phyloP scores from a whole-genome alignment of 2,888 invertebrate genomes.

The Dasypolia templi region DNA sequence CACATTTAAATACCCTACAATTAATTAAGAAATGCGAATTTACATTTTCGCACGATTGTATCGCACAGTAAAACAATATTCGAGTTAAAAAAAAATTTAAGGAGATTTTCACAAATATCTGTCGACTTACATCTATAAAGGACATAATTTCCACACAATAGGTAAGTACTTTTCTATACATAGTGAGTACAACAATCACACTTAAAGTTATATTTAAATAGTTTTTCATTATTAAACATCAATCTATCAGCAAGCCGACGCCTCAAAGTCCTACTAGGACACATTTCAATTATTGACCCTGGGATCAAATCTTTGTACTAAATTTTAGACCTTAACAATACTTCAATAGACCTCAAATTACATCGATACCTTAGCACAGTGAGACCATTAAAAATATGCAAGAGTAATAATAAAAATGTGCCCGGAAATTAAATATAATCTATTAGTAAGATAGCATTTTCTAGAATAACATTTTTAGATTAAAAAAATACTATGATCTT shows the following conservation, averaged over 20 bases:
- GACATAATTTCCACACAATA: constrained; percentile 42
- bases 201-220: constrained; percentile 45
- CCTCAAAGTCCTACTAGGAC: constrained; percentile 60
- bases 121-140: constrained; percentile 26
- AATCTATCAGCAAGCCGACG: constrained; percentile 67
- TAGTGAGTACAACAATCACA: constrained; percentile 52
- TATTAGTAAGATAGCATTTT: constrained; percentile 50
- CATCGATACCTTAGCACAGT: constrained; percentile 30
- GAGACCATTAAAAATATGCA: constrained; percentile 44
- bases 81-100: constrained; percentile 30
- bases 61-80: constrained; percentile 33
- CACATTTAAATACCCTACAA: constrained; percentile 49
- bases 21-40: constrained; percentile 41
- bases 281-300: constrained; percentile 72
- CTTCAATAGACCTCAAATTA: constrained; percentile 47
- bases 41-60: constrained; percentile 3
- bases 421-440: constrained; percentile 57
- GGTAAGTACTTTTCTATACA: constrained; percentile 52
- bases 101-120: constrained; percentile 38
- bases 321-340: constrained; percentile 73
- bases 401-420: constrained; percentile 68
- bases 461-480: constrained; percentile 66
- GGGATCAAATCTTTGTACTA: constrained; percentile 75
- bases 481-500: constrained; percentile 85
- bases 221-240: constrained; percentile 52